Evolutionary conservation across 2,797 vertebrate species (phyloP).

Genomic region (Rhyacichthys aspro): DNA sequence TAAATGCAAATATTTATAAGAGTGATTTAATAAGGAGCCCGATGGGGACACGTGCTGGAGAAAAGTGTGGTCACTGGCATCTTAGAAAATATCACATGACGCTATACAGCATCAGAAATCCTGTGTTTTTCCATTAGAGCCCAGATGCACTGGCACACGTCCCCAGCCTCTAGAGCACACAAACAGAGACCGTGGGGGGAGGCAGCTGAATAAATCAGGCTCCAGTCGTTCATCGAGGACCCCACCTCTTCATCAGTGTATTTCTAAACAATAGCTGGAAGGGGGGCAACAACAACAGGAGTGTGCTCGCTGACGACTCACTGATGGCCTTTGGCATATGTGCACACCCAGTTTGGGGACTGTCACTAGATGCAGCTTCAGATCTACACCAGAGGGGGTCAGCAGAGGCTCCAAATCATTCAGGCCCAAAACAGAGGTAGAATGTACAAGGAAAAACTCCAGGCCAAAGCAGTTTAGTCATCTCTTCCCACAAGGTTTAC

Average conservation of each 20-base stretch:
- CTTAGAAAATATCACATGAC: slow-evolving; percentile 37
- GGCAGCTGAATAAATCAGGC: slow-evolving; percentile 75
- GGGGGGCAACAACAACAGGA: slow-evolving; percentile 47
- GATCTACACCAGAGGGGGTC: slow-evolving; percentile 54
- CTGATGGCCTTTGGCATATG: slow-evolving; percentile 32
- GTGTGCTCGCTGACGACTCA: slow-evolving; percentile 29
- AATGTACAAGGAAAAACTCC: not conserved
- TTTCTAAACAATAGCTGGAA: slow-evolving; percentile 66
- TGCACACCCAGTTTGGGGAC: not conserved
- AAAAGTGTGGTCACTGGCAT: slow-evolving; percentile 6
- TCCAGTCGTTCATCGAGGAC: slow-evolving; percentile 40
- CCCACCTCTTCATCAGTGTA: slow-evolving; percentile 26
- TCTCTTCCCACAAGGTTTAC: slow-evolving; percentile 13
- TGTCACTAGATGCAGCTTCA: slow-evolving; percentile 29
- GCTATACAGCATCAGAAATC: slow-evolving; percentile 27
- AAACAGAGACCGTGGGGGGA: slow-evolving; percentile 60
- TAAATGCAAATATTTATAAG: not conserved
- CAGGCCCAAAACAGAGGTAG: not conserved
- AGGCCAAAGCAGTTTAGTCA: slow-evolving; percentile 19
- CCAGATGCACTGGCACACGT: slow-evolving; percentile 66
- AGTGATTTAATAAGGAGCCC: not conserved
- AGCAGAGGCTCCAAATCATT: slow-evolving; percentile 40
- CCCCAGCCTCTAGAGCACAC: slow-evolving; percentile 46
- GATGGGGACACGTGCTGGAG: slow-evolving; percentile 11
- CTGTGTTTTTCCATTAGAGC: slow-evolving; percentile 41